Evolutionary conservation across 2,888 invertebrate genomes (phyloP), one percentile per base, ranked within the genome.

Genomic region (Sminthurinus aureus): DNA sequence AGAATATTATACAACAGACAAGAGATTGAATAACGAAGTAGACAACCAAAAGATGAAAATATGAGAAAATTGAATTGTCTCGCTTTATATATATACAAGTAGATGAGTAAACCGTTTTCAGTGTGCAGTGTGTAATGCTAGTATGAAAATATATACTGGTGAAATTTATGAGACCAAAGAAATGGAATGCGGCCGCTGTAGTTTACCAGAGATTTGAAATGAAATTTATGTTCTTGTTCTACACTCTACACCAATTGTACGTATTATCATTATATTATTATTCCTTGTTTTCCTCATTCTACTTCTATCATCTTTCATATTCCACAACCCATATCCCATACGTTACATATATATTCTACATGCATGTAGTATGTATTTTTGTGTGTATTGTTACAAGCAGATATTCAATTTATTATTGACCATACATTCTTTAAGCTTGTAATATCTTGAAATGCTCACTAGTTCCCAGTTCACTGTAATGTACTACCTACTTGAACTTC

Each of bases 211-310:
- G 24, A 81, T 74, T 26, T 78, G 71, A 78, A 83, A 83, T 69
- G 71, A 78, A 83, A 83, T 83, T 83, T 83, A 83, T 83, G 83
- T 83, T 77, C 83, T 83, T 73, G 73, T 83, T 83, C 77, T 69
- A 9, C 12, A 22, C 26, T 83, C 77, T 69, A 9, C 12, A 22
- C 26, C 13, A 13, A 13, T 26, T 24, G 13, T 24, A 78, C 73
- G 69, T 78, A 67, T 77, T 79, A 71, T 78, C 20, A 83, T 77
- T 52, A 82, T 24, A 24, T 76, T 51, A 82, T 24, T 71, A 20
- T 24, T 71, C 26, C 24, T 0, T 69, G 2, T 69, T 71, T 13
- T 71, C 9, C 58, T 58, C 18, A 13, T 58, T 58, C 58, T 81
- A 67, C 82, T 77, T 82, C 77, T 71, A 73, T 38, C 78, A 78